Percentiles rank a stretch among this genome's conserved stretches.
Evolutionary conservation across 92 coral and sea anemone genomes (phyloP).

Genomic region (Zoanthus sansibaricus): DNA sequence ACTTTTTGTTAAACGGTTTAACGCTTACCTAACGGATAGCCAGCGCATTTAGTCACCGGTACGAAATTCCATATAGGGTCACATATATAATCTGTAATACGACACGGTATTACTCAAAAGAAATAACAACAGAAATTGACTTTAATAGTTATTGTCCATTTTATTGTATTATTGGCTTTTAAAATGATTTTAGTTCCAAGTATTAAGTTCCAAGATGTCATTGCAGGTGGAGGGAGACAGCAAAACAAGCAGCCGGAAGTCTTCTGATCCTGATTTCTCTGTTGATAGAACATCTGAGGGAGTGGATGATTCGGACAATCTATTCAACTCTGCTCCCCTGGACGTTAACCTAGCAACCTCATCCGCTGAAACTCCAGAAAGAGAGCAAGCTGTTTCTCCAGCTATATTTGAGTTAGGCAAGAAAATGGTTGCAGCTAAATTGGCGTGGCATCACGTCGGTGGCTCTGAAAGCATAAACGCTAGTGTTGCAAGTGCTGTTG

Average conservation of each 20-base stretch:
- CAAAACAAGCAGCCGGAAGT: conserved; percentile 68
- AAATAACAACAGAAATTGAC: too few species aligned
- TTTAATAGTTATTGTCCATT: background rate
- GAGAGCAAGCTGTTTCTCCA: conserved; percentile 86
- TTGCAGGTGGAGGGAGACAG: conserved; percentile 54
- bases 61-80: too few species aligned
- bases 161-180: background rate
- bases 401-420: conserved; percentile 71
- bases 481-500: conserved; percentile 59
- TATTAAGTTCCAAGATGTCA: background rate
- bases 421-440: conserved; percentile 86
- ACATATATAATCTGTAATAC: too few species aligned
- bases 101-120: too few species aligned
- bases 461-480: conserved; percentile 60
- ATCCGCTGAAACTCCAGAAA: conserved; percentile 69
- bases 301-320: conserved; percentile 68
- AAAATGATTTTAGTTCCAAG: background rate
- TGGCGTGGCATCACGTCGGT: conserved; percentile 84
- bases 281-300: conserved; percentile 62
- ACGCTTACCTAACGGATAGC: too few species aligned
- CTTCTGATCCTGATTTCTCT: conserved; percentile 75
- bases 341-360: conserved; percentile 74
- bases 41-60: too few species aligned
- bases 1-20: too few species aligned
- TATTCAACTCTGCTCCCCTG: conserved; percentile 70